phyloP scores from a whole-genome alignment of 2,797 vertebrate species.

The Oceanodroma leucorhoa region DNA sequence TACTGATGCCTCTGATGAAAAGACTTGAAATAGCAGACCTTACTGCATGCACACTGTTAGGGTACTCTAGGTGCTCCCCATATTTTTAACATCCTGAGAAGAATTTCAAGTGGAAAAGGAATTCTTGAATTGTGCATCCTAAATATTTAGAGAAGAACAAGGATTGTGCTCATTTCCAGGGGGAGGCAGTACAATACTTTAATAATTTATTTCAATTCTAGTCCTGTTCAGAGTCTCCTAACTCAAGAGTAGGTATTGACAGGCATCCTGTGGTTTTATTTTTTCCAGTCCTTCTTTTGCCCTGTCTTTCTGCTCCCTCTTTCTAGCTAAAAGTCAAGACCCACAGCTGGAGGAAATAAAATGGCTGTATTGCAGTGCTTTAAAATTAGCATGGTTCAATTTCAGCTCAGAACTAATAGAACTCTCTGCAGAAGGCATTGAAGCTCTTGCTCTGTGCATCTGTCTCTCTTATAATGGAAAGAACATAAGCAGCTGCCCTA shows the following conservation, averaged over 20 bases:
- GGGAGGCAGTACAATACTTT: background rate
- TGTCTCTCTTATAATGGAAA: slow-evolving; percentile 12
- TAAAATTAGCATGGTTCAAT: slow-evolving; percentile 61
- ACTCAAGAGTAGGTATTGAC: slow-evolving; percentile 40
- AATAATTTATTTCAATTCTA: background rate
- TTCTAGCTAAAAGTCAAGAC: slow-evolving; percentile 56
- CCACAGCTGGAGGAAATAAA: slow-evolving; percentile 72
- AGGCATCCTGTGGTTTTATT: slow-evolving; percentile 29
- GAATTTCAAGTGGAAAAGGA: background rate
- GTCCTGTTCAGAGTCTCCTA: background rate
- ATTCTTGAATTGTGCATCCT: background rate
- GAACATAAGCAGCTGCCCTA: slow-evolving; percentile 25
- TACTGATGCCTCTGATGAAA: background rate
- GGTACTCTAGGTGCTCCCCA: background rate
- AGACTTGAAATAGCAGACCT: background rate
- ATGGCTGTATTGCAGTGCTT: slow-evolving; percentile 41
- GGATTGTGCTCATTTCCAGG: background rate
- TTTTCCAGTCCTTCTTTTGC: background rate
- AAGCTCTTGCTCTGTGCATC: background rate
- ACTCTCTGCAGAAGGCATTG: slow-evolving; percentile 19
- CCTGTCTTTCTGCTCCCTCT: background rate
- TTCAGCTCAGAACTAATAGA: slow-evolving; percentile 21
- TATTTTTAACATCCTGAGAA: background rate
- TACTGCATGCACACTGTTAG: background rate
- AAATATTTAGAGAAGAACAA: background rate